Conservation (phyloP, 2,113 vertebrate species). For the Orcinus orca region DNA sequence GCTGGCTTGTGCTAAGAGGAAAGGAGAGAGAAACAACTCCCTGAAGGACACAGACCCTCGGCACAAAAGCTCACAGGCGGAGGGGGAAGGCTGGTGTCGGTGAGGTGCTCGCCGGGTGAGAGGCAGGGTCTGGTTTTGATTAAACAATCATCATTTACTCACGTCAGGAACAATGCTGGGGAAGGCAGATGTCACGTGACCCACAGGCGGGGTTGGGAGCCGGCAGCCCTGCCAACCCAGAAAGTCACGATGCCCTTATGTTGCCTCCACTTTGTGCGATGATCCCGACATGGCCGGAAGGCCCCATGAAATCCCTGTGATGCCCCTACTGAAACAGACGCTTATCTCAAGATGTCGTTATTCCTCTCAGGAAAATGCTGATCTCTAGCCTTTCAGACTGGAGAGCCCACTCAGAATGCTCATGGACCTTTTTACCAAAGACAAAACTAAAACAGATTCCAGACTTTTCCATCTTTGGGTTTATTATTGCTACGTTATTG, state of each 20-base stretch:
- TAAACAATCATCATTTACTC: constrained; percentile 48
- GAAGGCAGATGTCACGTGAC: constrained; percentile 19
- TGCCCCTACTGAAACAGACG: background rate
- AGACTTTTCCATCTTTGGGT: background rate
- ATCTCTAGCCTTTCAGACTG: background rate
- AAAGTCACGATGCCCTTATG: fast-evolving
- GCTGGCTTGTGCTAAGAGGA: background rate
- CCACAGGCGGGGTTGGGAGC: fast-evolving
- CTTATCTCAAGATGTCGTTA: background rate
- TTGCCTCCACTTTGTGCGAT: fast-evolving
- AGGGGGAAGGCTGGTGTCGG: background rate
- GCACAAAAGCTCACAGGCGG: background rate
- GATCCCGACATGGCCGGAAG: background rate
- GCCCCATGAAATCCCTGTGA: fast-evolving
- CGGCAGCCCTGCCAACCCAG: background rate
- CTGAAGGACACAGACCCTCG: background rate
- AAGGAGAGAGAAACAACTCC: background rate
- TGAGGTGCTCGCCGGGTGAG: background rate
- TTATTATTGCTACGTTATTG: background rate
- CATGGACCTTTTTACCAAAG: background rate
- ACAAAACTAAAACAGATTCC: background rate
- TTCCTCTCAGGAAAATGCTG: background rate
- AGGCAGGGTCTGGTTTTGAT: constrained; percentile 42
- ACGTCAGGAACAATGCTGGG: background rate
- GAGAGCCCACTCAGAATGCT: background rate